Conservation (phyloP, 2,797 vertebrate genomes). For the Melanitta fusca region DNA sequence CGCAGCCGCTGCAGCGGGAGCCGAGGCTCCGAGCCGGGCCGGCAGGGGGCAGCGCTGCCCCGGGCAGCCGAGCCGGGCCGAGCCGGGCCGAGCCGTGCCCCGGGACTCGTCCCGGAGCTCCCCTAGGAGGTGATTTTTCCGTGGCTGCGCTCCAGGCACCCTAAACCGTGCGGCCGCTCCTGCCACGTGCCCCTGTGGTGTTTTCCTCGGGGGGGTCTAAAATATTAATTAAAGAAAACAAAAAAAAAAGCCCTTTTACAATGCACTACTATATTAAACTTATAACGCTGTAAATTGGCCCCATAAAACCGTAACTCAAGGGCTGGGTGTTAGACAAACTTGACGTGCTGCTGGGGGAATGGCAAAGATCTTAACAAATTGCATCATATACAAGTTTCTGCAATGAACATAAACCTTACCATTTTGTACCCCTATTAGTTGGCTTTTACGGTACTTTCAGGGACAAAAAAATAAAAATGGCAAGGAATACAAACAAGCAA, state of each 20-base stretch:
- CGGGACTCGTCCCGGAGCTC: not conserved
- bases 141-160: not conserved
- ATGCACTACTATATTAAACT: conserved; percentile 51
- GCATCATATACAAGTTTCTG: conserved; percentile 35
- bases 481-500: conserved; percentile 32
- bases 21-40: not conserved
- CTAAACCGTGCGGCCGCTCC: not conserved
- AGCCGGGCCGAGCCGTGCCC: not conserved
- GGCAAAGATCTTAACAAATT: conserved; percentile 46
- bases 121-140: accelerated
- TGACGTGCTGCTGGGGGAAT: not conserved
- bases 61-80: not conserved
- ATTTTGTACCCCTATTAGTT: conserved; percentile 42
- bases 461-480: conserved; percentile 38
- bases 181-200: not conserved
- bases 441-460: conserved; percentile 41
- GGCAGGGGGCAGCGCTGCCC: no score
- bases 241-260: conserved; percentile 14
- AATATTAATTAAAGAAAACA: conserved; percentile 37
- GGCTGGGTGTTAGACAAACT: conserved; percentile 30
- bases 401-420: conserved; percentile 54
- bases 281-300: conserved; percentile 44
- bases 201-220: not conserved
- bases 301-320: conserved; percentile 56
- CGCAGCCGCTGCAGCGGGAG: not conserved